Evolutionary conservation across 30 jellyfish, hydroid and myxozoan genomes (phyloP).

Genomic region (Rhopilema esculentum): DNA sequence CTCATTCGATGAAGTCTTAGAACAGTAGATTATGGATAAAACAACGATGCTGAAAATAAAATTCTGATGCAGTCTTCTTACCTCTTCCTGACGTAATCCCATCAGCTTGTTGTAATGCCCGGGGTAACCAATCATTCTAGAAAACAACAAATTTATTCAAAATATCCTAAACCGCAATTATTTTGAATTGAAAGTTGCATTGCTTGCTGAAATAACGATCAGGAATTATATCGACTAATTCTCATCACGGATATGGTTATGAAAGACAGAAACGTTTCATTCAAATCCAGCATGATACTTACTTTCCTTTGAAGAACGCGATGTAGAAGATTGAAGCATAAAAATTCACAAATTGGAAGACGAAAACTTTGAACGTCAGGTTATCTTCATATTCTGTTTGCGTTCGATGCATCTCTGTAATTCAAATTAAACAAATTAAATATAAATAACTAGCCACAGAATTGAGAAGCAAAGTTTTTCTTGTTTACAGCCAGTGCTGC

Average conservation of each 20-base stretch:
- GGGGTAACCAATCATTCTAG: slow-evolving; percentile 95
- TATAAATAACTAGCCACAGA: no score
- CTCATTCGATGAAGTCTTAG: no score
- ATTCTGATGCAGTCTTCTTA: background rate
- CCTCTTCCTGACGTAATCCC: slow-evolving; percentile 99
- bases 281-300: slow-evolving; percentile 24
- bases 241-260: no score
- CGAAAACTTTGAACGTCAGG: slow-evolving; percentile 97
- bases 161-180: no score
- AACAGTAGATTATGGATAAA: no score
- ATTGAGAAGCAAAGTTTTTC: no score
- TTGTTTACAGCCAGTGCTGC: no score
- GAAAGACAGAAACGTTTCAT: background rate
- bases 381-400: slow-evolving; percentile 98
- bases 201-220: no score
- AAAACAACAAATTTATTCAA: background rate
- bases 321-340: slow-evolving; percentile 98
- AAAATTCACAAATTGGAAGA: slow-evolving; percentile 96
- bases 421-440: background rate
- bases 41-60: background rate
- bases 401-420: slow-evolving; percentile 97
- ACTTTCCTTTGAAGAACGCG: slow-evolving; percentile 99
- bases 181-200: no score
- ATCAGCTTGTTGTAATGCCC: slow-evolving; percentile 90
- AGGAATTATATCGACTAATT: no score